Evolutionary conservation across 2,797 vertebrate species (phyloP).

Genomic region (Acrocephalus scirpaceus): DNA sequence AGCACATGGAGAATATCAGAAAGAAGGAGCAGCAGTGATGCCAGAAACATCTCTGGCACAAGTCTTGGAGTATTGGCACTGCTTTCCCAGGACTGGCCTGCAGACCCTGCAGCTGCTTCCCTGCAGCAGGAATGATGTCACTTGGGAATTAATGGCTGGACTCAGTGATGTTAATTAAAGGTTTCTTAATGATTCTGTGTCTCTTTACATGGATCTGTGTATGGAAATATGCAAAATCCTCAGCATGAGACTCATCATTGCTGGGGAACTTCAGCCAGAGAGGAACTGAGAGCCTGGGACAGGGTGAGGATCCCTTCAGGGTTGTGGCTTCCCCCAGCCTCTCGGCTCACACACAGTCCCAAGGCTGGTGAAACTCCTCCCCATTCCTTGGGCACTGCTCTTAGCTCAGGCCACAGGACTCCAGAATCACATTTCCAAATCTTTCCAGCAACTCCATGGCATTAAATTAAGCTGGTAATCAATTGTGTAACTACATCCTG

Average conservation of each 20-base stretch:
- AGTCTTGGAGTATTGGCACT: not conserved
- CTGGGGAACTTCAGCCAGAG: not conserved
- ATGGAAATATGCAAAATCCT: not conserved
- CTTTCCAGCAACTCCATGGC: not conserved
- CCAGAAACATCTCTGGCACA: not conserved
- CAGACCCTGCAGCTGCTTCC: not conserved
- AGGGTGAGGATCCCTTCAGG: not conserved
- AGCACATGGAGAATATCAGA: not conserved
- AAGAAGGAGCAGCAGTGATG: not conserved
- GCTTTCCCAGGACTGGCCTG: not conserved
- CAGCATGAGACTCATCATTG: not conserved
- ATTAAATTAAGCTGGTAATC: not conserved
- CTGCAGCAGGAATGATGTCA: not conserved
- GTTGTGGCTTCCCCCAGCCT: not conserved
- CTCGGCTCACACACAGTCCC: not conserved
- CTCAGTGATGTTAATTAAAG: not conserved
- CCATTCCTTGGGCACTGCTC: not conserved
- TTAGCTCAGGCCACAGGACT: not conserved
- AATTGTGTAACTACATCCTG: not conserved
- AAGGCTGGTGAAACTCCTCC: not conserved
- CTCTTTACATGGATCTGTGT: not conserved
- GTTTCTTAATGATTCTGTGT: not conserved
- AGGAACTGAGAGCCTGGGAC: not conserved
- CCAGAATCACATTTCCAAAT: not conserved
- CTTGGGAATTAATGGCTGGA: not conserved